These are phyloP conservation scores for Bos indicus DNA, from an alignment of 2,113 vertebrate species.

Conservation along the genomic window DNA sequence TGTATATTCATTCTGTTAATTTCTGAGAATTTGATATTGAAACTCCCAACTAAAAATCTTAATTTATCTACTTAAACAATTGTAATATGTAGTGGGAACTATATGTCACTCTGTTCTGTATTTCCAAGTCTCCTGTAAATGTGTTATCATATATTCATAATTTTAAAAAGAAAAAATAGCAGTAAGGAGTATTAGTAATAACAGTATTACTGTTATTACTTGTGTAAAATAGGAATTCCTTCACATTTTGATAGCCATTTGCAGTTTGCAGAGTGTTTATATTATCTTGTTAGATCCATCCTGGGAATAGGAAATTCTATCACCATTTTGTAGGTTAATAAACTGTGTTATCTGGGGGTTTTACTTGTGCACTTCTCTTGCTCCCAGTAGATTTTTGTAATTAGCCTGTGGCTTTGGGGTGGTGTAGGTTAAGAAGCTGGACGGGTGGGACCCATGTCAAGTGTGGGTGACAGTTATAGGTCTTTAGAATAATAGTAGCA, in stretches of 20 bases:
- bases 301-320: not conserved
- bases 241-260: not conserved
- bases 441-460: not conserved
- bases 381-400: not conserved
- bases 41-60: not conserved
- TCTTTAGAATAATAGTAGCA: not conserved
- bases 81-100: not conserved
- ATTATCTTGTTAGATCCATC: not conserved
- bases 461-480: not conserved
- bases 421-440: not conserved
- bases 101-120: not conserved
- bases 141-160: not conserved
- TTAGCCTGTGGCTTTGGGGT: not conserved
- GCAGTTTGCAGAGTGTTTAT: not conserved
- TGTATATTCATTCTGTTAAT: not conserved
- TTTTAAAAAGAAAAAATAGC: not conserved
- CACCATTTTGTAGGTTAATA: not conserved
- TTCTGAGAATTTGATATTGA: not conserved
- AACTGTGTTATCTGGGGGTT: not conserved
- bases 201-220: not conserved
- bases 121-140: not conserved
- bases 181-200: not conserved
- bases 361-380: not conserved
- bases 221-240: not conserved
- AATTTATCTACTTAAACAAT: not conserved